Percentiles rank a stretch among this genome's conserved stretches.
phyloP scores from a whole-genome alignment of 2,797 vertebrate species.

The Emys orbicularis region DNA sequence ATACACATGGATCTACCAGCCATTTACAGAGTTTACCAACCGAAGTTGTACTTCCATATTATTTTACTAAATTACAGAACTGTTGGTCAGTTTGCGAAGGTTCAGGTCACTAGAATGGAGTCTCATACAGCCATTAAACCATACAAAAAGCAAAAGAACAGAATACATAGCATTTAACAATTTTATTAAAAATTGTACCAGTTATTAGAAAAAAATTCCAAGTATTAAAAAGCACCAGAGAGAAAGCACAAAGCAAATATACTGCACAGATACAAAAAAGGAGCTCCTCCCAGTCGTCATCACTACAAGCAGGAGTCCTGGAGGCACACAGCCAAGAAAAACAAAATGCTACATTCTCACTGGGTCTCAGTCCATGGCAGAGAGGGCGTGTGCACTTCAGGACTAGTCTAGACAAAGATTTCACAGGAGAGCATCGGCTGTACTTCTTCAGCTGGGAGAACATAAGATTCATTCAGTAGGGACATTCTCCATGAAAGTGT shows the following conservation, averaged over 20 bases:
- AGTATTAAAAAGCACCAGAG: conserved; percentile 79
- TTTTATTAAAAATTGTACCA: conserved; percentile 89
- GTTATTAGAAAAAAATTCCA: conserved; percentile 73
- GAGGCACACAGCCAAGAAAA: conserved; percentile 70
- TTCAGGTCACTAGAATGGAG: neutral
- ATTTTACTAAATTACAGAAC: neutral
- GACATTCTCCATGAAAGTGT: neutral
- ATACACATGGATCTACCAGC: neutral
- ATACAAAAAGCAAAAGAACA: conserved; percentile 41
- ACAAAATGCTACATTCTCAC: conserved; percentile 85
- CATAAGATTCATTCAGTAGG: conserved; percentile 40
- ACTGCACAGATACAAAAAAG: conserved; percentile 77
- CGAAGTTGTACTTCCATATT: neutral
- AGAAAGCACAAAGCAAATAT: conserved; percentile 79
- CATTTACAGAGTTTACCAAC: conserved; percentile 3
- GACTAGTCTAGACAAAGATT: conserved; percentile 66
- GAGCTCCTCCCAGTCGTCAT: conserved; percentile 62
- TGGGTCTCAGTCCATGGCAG: conserved; percentile 79
- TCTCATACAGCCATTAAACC: neutral
- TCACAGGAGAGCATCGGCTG: conserved; percentile 70
- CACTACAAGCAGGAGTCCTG: conserved; percentile 73
- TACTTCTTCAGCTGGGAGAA: conserved; percentile 67
- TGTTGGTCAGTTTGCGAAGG: neutral
- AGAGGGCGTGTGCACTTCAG: conserved; percentile 73
- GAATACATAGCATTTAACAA: conserved; percentile 73